Evolutionary conservation across 2,888 invertebrate genomes (phyloP), one percentile per base, ranked within the genome.

Genomic region (Neoascia interrupta): DNA sequence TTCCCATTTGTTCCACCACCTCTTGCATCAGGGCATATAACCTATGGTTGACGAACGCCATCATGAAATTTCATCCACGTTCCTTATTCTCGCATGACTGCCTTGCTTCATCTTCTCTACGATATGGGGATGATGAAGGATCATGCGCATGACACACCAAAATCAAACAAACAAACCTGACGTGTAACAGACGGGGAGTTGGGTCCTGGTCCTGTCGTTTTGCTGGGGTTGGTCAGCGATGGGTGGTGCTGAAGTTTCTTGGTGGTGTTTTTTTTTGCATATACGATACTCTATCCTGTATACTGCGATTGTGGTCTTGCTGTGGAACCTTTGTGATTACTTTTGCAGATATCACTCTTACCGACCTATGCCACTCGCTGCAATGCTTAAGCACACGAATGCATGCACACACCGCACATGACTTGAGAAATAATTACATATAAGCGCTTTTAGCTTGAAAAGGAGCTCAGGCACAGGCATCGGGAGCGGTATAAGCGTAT

Each of bases 1-100:
- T 75, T 21, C 31, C 31, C 23, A 41, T 53, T 31, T 31, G 8
- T 31, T 31, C n/a, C 13, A 53, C 60, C 36, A 51, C 41, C 41
- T 13, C 19, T 47, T 54, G 41, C 54, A 68, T 41, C 41, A 54
- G 41, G 34, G 60, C 41, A 21, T 64, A 64, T 45, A 53, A 49
- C 8, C n/a, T n/a, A n/a, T n/a, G 18, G 79, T 60, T 79, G 79
- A 79, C 68, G 73, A 79, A 73, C 79, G 73, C 79, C 79, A 79
- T 79, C 37, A 68, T 73, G 73, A 45, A 73, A 73, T 61, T 79
- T 79, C 68, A 54, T 79, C 68, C 73, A 79, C 73, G 79, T 79
- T 79, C 79, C 79, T 79, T 79, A 56, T 61, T 73, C 66, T 79
- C 79, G 79, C 79, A 68, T 79, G 79, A 79, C 79, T 79, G 73